Conservation (phyloP, 2,888 invertebrate genomes). For the Leptinotarsa peninsularis region DNA sequence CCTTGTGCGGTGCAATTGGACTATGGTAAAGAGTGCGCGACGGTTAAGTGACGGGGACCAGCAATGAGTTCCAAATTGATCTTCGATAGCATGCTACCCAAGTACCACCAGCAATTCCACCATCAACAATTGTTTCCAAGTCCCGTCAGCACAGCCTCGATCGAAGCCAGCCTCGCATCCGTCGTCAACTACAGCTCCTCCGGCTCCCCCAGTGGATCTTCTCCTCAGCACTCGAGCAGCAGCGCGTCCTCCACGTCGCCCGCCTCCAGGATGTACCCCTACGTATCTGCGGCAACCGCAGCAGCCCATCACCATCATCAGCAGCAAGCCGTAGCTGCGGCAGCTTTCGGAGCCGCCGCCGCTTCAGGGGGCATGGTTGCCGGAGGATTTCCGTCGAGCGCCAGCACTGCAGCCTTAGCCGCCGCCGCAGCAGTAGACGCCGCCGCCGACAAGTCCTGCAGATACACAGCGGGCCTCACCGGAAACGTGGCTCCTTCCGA, state of each 20-base stretch:
- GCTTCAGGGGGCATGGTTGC: slow-evolving; percentile 76
- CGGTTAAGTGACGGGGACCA: slow-evolving; percentile 62
- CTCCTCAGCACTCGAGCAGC: slow-evolving; percentile 74
- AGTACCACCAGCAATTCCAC: slow-evolving; percentile 85
- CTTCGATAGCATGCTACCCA: slow-evolving; percentile 97
- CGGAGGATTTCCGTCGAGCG: slow-evolving; percentile 70
- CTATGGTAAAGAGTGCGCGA: slow-evolving; percentile 64
- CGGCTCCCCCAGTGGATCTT: slow-evolving; percentile 76
- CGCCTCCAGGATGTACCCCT: slow-evolving; percentile 90
- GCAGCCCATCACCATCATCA: slow-evolving; percentile 78
- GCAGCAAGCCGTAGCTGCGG: slow-evolving; percentile 75
- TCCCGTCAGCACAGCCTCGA: slow-evolving; percentile 72
- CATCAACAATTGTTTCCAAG: slow-evolving; percentile 75
- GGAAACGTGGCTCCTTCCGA: slow-evolving; percentile 76
- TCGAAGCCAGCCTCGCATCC: slow-evolving; percentile 80
- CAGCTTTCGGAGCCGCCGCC: slow-evolving; percentile 75
- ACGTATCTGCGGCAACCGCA: slow-evolving; percentile 79
- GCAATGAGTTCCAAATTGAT: slow-evolving; percentile 98
- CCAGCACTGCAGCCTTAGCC: slow-evolving; percentile 70
- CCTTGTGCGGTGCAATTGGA: slow-evolving; percentile 57
- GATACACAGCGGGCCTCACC: slow-evolving; percentile 77
- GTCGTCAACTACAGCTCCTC: slow-evolving; percentile 72
- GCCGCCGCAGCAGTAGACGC: slow-evolving; percentile 77
- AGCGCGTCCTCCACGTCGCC: slow-evolving; percentile 72
- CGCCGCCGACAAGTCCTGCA: slow-evolving; percentile 83